Conservation (phyloP, 2,113 vertebrate species). For the Probosciger aterrimus region DNA sequence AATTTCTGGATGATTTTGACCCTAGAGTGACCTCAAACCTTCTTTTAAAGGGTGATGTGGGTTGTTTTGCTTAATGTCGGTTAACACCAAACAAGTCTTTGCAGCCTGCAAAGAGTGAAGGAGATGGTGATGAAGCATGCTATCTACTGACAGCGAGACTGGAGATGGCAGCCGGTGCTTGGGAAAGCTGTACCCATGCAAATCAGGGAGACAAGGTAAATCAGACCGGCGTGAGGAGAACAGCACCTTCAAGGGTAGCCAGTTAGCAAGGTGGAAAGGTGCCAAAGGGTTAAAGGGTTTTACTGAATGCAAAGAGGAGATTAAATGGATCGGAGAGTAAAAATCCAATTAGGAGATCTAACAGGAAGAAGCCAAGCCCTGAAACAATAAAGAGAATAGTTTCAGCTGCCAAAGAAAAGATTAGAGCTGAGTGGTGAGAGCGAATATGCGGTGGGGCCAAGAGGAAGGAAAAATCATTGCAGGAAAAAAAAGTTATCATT, state of each 20-base stretch:
- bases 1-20: not conserved
- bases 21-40: not conserved
- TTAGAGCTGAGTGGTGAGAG: not conserved
- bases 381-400: constrained; percentile 43
- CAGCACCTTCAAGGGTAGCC: not conserved
- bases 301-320: not conserved
- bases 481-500: not conserved
- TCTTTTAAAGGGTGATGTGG: not conserved
- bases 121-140: not conserved
- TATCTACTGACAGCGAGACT: not conserved
- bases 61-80: not conserved
- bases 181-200: not conserved
- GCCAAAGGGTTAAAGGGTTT: constrained; percentile 9
- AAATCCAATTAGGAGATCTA: constrained; percentile 59
- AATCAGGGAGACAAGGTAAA: not conserved
- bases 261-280: not conserved
- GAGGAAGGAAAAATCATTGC: not conserved
- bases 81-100: not conserved
- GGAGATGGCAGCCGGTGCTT: not conserved
- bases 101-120: not conserved
- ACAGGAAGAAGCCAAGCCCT: constrained; percentile 28
- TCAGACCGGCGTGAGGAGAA: not conserved
- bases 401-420: constrained; percentile 41
- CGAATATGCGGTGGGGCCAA: not conserved
- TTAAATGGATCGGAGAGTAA: constrained; percentile 34